Percentiles rank a stretch among this genome's conserved stretches.
Evolutionary conservation across 2,113 vertebrate genomes (phyloP).

Genomic region (Hippocampus guttulatus): DNA sequence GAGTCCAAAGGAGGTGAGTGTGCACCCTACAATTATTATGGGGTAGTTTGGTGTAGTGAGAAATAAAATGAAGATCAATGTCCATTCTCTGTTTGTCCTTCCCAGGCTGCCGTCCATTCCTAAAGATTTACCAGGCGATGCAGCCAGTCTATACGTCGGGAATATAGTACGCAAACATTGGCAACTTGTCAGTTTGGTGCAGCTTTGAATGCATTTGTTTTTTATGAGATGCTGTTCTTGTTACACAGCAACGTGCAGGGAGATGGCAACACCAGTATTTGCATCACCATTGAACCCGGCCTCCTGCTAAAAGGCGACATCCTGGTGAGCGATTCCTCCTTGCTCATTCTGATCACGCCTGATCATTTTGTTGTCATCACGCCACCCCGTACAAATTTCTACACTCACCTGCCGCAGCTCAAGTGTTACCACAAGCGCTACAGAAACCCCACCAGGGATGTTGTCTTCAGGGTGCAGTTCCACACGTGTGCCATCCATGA

Average conservation of each 20-base stretch:
- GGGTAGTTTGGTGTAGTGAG: not conserved
- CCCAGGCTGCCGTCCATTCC: conserved; percentile 93
- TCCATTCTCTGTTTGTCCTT: not conserved
- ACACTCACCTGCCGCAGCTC: conserved; percentile 65
- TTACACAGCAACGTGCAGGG: conserved; percentile 85
- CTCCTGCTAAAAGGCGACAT: conserved; percentile 95
- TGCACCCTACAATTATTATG: not conserved
- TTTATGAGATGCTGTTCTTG: not conserved
- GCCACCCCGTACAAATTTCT: not conserved
- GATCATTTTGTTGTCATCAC: not conserved
- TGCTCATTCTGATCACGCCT: not conserved
- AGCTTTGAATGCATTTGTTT: conserved; percentile 1
- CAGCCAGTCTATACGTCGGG: conserved; percentile 97
- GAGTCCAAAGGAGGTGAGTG: conserved; percentile 90
- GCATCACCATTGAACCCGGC: conserved; percentile 95
- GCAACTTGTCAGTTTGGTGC: conserved; percentile 4
- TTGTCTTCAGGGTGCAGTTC: conserved; percentile 95
- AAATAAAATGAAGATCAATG: not conserved
- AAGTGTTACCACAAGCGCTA: conserved; percentile 96
- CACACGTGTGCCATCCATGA: conserved; percentile 95
- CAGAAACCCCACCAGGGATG: conserved; percentile 83
- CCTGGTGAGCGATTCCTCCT: conserved; percentile 76
- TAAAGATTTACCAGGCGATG: conserved; percentile 99
- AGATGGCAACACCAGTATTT: conserved; percentile 95
- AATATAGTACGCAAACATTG: conserved; percentile 83